Evolutionary conservation across 2,888 invertebrate species (phyloP).

Genomic region (Gymnocheta viridis): DNA sequence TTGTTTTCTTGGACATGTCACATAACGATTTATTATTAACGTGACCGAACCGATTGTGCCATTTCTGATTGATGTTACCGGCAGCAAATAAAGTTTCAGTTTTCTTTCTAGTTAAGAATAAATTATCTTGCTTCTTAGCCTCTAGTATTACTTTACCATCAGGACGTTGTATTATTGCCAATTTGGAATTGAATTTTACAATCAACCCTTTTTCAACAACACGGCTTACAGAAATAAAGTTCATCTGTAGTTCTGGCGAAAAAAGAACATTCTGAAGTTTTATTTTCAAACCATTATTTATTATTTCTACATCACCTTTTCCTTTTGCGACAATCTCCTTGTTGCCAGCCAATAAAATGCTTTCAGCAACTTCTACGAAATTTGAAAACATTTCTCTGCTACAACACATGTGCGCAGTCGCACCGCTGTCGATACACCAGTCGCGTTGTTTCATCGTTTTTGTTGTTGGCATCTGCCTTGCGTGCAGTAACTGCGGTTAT

Average conservation of each 20-base stretch:
- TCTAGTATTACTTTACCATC: background rate
- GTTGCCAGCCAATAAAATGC: slow-evolving; percentile 19
- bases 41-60: slow-evolving; percentile 61
- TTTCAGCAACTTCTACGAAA: background rate
- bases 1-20: background rate
- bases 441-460: background rate
- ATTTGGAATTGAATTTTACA: slow-evolving; percentile 19
- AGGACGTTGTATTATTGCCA: background rate
- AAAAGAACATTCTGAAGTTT: slow-evolving; percentile 30
- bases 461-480: too few species aligned
- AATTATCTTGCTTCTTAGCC: background rate
- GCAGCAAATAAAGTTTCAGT: background rate
- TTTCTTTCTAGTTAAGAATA: background rate
- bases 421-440: slow-evolving; percentile 31
- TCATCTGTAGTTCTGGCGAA: slow-evolving; percentile 35
- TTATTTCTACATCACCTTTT: slow-evolving; percentile 26
- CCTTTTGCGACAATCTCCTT: slow-evolving; percentile 23
- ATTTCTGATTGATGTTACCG: background rate
- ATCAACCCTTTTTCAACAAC: slow-evolving; percentile 24
- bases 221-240: slow-evolving; percentile 42
- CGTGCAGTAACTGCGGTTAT: too few species aligned
- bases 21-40: slow-evolving; percentile 40
- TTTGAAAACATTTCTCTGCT: slow-evolving; percentile 22
- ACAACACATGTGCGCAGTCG: slow-evolving; percentile 38
- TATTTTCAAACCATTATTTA: background rate